These are phyloP conservation scores for Rhabdomys pumilio DNA, from an alignment of 2,797 vertebrate species.

Conservation along the genomic window DNA sequence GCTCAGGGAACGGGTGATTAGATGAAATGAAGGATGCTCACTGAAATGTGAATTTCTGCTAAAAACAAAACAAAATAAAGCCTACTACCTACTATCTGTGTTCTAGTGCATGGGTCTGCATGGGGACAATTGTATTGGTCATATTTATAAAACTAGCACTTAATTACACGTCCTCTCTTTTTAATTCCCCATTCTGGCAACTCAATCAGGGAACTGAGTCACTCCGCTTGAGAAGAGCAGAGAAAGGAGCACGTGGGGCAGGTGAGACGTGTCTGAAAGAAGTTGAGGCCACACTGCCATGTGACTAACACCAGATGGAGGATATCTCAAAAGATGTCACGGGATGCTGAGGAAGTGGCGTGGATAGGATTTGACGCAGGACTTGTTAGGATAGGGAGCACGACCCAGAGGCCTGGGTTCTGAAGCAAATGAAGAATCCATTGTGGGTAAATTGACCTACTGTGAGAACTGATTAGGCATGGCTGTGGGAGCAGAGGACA, in stretches of 20 bases:
- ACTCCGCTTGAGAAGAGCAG: not conserved
- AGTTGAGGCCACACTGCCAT: too few relatives aligned
- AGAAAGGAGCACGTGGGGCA: not conserved
- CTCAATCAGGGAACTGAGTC: not conserved
- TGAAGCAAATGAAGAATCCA: slow-evolving; percentile 30
- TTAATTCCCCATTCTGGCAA: not conserved
- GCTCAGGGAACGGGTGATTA: not conserved
- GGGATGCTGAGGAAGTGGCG: not conserved
- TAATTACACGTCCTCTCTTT: not conserved
- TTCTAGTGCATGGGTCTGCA: too few relatives aligned
- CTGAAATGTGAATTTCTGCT: slow-evolving; percentile 17
- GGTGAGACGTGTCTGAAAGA: not conserved
- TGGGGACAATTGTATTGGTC: not conserved
- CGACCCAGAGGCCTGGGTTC: not conserved
- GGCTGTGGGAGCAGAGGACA: not conserved
- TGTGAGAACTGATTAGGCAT: not conserved
- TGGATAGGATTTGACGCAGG: not conserved
- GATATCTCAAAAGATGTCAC: not conserved
- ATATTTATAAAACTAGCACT: not conserved
- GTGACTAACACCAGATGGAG: not conserved
- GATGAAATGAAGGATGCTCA: not conserved
- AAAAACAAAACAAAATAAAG: not conserved
- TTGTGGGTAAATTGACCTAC: not conserved
- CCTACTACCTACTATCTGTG: not conserved
- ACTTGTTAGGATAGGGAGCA: not conserved